Evolutionary conservation across 2,797 vertebrate species (phyloP).

Genomic region (Sebastolobus altivelis): DNA sequence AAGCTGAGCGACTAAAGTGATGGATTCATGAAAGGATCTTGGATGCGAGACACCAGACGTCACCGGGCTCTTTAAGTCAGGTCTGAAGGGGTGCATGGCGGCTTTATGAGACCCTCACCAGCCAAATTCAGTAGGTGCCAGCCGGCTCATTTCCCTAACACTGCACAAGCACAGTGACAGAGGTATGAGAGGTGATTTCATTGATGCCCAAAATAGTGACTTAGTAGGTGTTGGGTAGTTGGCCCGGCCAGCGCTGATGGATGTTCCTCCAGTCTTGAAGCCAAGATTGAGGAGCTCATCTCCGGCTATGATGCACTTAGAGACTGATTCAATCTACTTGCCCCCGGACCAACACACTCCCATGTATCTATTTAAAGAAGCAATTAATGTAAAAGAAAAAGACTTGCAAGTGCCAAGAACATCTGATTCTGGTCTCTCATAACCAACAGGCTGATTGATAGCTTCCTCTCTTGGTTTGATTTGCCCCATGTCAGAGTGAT

Average conservation of each 20-base stretch:
- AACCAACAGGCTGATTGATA: constrained; percentile 76
- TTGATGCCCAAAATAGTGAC: constrained; percentile 55
- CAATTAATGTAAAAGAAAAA: constrained; percentile 82
- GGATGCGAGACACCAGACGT: constrained; percentile 4
- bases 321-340: constrained; percentile 59
- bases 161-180: constrained; percentile 24
- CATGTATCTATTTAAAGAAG: constrained; percentile 70
- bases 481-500: constrained; percentile 77
- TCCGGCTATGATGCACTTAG: constrained; percentile 55
- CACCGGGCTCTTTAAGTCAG: constrained; percentile 21
- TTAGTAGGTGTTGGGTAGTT: constrained; percentile 27
- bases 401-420: constrained; percentile 66
- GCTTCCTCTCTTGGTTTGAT: constrained; percentile 69
- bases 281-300: constrained; percentile 63
- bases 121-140: constrained; percentile 33
- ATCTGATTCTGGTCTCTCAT: constrained; percentile 57
- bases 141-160: constrained; percentile 47
- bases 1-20: constrained; percentile 7
- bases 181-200: constrained; percentile 50
- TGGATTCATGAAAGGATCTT: constrained; percentile 20
- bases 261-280: constrained; percentile 48
- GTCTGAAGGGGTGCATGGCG: not conserved
- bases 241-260: constrained; percentile 47
- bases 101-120: constrained; percentile 20
- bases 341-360: constrained; percentile 19